These are phyloP conservation scores for Linepithema humile DNA, from an alignment of 1,140 invertebrate genomes.

Conservation along the genomic window DNA sequence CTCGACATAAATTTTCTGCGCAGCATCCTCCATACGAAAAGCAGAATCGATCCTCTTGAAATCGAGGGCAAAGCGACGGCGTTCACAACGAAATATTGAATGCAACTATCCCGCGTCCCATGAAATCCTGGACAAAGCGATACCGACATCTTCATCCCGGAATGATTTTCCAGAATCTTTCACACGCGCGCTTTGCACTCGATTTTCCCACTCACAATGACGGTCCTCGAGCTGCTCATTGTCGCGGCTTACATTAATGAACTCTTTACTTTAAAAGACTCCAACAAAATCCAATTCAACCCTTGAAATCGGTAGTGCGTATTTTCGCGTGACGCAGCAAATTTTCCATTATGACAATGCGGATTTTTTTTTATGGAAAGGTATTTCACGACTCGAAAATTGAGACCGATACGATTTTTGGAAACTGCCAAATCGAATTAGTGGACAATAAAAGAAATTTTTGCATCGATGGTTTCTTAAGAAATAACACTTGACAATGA, in stretches of 20 bases:
- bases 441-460: background rate
- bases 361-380: background rate
- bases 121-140: slow-evolving; percentile 27
- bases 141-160: slow-evolving; percentile 24
- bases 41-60: slow-evolving; percentile 32
- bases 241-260: slow-evolving; percentile 38
- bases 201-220: slow-evolving; percentile 6
- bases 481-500: background rate
- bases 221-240: slow-evolving; percentile 12
- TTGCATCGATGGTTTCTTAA: slow-evolving; percentile 2
- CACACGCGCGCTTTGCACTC: background rate
- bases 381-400: background rate
- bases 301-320: background rate
- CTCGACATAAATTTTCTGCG: background rate
- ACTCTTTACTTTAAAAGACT: slow-evolving; percentile 39
- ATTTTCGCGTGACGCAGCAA: slow-evolving; percentile 31
- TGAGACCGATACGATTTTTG: background rate
- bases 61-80: slow-evolving; percentile 10
- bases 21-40: background rate
- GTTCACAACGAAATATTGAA: slow-evolving; percentile 30
- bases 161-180: slow-evolving; percentile 50
- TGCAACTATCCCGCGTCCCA: slow-evolving; percentile 6
- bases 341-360: background rate
- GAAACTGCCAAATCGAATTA: background rate
- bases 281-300: slow-evolving; percentile 19